Evolutionary conservation across 2,888 invertebrate species (phyloP), one percentile per base, ranked within the genome.

Genomic region (Sminthurinus aureus): DNA sequence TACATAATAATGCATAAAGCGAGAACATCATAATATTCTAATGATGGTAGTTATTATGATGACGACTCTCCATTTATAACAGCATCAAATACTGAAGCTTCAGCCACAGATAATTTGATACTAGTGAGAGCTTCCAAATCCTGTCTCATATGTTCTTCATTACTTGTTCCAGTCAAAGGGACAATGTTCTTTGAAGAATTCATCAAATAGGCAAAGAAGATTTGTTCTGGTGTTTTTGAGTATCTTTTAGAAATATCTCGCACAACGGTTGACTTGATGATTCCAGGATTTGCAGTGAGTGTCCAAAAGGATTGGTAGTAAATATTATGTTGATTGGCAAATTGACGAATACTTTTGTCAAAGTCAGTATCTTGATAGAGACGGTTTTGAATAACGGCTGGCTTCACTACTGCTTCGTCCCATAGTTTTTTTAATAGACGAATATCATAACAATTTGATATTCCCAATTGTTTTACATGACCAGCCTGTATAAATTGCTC

Each of bases 401-500:
- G 85, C 67, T 85, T 85, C 15, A 85, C 74, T 9, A n/a, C 12
- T 2, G 83, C 84, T 15, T 78, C 85, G 0, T 84, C 73, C 20
- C 26, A 85, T 11, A 85, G 18, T 52, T 52, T 77, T 58, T 74
- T 71, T 20, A 85, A 74, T 12, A 12, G 22, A n/a, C 20, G 12
- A 8, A 81, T 18, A 26, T 83, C 83, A 75, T 85, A 85, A 75
- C 83, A 84, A 67, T 85, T 85, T 67, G 81, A 81, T 18, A 85
- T 81, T 0, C 85, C 85, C 9, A 85, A 64, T 69, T 85, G 85
- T 15, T 26, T 64, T 0, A 87, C 85, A 77, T 85, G 79, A 9
- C 86, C 85, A 12, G 85, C 81, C 15, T 85, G 73, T 0, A 88
- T 87, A 74, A 88, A 88, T 4, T 79, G 75, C 82, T 88, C 88